These are phyloP conservation scores for Apodemia duryi DNA, from an alignment of 2,888 invertebrate genomes.

Conservation along the genomic window DNA sequence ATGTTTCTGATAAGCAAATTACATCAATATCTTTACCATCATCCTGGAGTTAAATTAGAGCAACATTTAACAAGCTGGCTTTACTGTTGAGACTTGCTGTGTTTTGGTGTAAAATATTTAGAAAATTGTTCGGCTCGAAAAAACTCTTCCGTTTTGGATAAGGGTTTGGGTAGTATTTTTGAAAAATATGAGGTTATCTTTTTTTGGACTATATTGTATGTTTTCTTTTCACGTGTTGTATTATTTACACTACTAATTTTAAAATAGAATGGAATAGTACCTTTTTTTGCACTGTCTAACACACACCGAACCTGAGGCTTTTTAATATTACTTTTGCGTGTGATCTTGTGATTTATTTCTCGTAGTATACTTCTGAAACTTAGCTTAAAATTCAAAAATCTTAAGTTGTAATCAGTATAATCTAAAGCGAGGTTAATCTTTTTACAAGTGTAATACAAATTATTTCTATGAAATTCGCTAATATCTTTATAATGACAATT, in stretches of 20 bases:
- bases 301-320: background rate
- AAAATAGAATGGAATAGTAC: constrained; percentile 3
- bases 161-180: background rate
- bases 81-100: constrained; percentile 10
- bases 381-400: constrained; percentile 9
- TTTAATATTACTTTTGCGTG: background rate
- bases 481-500: background rate
- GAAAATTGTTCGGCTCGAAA: background rate
- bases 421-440: constrained; percentile 8
- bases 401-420: background rate
- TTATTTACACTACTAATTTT: background rate
- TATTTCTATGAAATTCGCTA: background rate
- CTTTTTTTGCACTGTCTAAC: background rate
- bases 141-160: background rate
- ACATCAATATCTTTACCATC: constrained; percentile 6
- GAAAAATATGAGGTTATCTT: constrained; percentile 1
- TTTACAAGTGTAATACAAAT: background rate
- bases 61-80: background rate
- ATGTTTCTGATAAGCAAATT: constrained; percentile 12
- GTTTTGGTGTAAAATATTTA: constrained; percentile 12
- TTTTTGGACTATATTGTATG: background rate
- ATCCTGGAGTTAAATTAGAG: background rate
- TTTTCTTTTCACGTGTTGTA: background rate
- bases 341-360: background rate
- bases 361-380: background rate